Percentiles rank a stretch among this genome's conserved stretches.
Evolutionary conservation across 2,888 invertebrate species (phyloP).

Genomic region (Apocheima hispidaria): DNA sequence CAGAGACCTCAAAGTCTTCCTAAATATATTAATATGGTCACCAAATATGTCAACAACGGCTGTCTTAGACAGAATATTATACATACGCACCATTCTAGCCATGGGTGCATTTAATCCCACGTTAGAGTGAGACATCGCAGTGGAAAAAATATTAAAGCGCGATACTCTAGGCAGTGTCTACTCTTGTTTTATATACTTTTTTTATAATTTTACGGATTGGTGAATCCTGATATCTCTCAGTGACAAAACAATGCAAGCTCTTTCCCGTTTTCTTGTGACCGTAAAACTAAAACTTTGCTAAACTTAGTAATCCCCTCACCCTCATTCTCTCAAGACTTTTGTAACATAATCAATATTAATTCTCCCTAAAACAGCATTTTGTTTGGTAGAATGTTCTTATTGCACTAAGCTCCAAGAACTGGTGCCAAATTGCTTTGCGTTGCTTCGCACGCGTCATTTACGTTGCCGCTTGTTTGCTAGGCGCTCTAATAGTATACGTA

Average conservation of each 20-base stretch:
- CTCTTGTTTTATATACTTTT: neutral
- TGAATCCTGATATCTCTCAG: neutral
- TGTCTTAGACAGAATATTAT: too few relatives aligned
- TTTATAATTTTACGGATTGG: neutral
- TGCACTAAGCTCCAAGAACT: constrained; percentile 65
- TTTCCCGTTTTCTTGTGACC: neutral
- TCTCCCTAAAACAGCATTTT: constrained; percentile 63
- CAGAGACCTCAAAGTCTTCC: too few relatives aligned
- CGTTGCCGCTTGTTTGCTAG: constrained; percentile 52
- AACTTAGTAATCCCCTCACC: constrained; percentile 20
- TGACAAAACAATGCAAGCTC: neutral
- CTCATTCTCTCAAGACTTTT: constrained; percentile 20
- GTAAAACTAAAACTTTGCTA: constrained; percentile 21
- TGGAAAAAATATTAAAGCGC: too few relatives aligned
- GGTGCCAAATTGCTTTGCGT: constrained; percentile 81
- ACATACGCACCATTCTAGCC: too few relatives aligned
- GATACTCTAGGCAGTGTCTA: too few relatives aligned
- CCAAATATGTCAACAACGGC: too few relatives aligned
- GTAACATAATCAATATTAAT: constrained; percentile 46
- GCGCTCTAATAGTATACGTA: constrained; percentile 37
- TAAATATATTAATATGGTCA: too few relatives aligned
- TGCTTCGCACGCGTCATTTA: constrained; percentile 81
- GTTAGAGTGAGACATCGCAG: too few relatives aligned
- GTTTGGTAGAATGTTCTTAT: constrained; percentile 61
- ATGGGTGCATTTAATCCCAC: too few relatives aligned